A percentile compares a stretch with the other conserved stretches of the same genome.
Conservation (phyloP, 2,888 invertebrate genomes). For the Sabellastarte sp. region DNA sequence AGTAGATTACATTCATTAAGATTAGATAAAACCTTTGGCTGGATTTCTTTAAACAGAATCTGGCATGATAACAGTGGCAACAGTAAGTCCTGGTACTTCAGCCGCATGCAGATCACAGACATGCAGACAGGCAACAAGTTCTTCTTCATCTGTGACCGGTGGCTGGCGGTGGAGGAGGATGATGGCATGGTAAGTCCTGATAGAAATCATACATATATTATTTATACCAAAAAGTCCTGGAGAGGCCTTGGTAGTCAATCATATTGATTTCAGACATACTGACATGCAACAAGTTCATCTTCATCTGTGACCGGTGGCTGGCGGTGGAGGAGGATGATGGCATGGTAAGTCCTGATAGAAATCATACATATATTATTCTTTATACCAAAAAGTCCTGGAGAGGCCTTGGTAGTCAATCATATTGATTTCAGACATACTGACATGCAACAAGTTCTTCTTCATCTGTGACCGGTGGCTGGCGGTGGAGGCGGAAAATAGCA, state of each 20-base stretch:
- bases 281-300: conserved; percentile 35
- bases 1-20: too few species aligned
- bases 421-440: conserved; percentile 43
- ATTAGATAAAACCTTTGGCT: too few species aligned
- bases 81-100: conserved; percentile 47
- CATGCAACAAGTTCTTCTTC: conserved; percentile 34
- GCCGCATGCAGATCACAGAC: conserved; percentile 40
- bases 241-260: too few species aligned
- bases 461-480: conserved; percentile 31
- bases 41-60: conserved; percentile 31
- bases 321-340: conserved; percentile 33
- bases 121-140: conserved; percentile 39
- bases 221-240: too few species aligned
- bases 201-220: too few species aligned
- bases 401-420: too few species aligned
- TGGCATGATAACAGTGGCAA: conserved; percentile 49
- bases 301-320: conserved; percentile 30
- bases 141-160: conserved; percentile 30
- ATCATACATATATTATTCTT: too few species aligned
- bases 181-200: conserved; percentile 36
- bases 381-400: too few species aligned
- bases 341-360: too few species aligned
- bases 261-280: conserved; percentile 43
- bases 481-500: conserved; percentile 30
- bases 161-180: conserved; percentile 32